phyloP scores from a whole-genome alignment of 2,797 vertebrate genomes.

The Halcyon leucocephala region DNA sequence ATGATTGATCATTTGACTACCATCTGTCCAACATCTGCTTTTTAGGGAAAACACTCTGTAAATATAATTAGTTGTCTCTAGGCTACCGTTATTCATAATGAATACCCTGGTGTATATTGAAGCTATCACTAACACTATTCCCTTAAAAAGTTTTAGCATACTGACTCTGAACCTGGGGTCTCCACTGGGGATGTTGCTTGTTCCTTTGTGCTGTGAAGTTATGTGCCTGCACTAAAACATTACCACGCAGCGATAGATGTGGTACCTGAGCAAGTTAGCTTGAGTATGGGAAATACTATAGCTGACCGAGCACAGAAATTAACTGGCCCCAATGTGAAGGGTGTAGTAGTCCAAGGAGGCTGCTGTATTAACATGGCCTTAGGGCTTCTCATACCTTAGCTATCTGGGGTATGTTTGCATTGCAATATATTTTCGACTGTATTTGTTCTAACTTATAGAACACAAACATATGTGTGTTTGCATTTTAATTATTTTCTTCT shows the following conservation, averaged over 20 bases:
- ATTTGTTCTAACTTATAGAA: neutral
- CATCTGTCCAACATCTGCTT: conserved; percentile 14
- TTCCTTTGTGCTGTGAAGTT: neutral
- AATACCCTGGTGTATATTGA: neutral
- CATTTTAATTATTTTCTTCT: neutral
- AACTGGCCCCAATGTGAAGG: neutral
- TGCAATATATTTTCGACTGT: neutral
- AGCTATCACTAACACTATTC: neutral
- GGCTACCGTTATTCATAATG: neutral
- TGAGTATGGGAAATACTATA: neutral
- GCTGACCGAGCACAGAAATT: neutral
- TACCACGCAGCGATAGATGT: neutral
- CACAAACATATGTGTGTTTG: neutral
- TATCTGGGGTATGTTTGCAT: neutral
- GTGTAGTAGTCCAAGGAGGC: neutral
- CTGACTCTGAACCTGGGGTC: neutral
- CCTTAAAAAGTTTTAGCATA: neutral
- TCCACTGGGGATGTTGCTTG: neutral
- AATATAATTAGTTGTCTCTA: neutral
- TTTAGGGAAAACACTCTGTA: neutral
- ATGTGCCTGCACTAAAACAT: neutral
- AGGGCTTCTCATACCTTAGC: neutral
- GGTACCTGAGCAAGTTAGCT: neutral
- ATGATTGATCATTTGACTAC: neutral
- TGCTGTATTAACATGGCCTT: neutral